phyloP scores from a whole-genome alignment of 2,113 vertebrate genomes.

The Quiscalus mexicanus region DNA sequence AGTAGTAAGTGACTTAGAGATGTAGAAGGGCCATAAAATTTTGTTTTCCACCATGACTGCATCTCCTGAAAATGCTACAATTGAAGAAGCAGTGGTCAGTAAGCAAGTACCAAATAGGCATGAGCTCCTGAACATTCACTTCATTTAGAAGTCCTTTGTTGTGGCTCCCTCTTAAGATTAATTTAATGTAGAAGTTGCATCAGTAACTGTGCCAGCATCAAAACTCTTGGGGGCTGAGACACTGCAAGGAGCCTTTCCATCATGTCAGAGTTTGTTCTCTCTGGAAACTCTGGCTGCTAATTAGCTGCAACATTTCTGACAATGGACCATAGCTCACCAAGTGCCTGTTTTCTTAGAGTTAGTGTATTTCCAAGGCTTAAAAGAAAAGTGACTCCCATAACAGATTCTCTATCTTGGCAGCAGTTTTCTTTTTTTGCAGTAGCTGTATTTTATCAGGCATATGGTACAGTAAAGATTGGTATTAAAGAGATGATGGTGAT shows the following conservation, averaged over 20 bases:
- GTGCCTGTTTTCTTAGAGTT: neutral
- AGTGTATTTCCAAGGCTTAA: neutral
- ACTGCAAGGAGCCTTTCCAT: constrained; percentile 10
- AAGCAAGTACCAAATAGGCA: neutral
- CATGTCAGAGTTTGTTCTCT: neutral
- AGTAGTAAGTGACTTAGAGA: neutral
- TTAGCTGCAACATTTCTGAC: constrained; percentile 34
- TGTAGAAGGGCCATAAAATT: neutral
- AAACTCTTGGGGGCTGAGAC: constrained; percentile 5
- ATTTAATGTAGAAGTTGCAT: constrained; percentile 53
- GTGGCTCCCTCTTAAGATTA: constrained; percentile 29
- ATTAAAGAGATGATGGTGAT: neutral
- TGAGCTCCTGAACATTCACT: neutral
- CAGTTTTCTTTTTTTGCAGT: neutral
- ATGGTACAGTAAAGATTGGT: neutral
- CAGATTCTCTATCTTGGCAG: neutral
- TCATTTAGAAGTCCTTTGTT: neutral
- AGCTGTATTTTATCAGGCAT: neutral
- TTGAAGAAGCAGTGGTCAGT: neutral
- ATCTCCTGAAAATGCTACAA: neutral
- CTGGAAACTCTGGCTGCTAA: constrained; percentile 37
- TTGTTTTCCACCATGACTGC: neutral
- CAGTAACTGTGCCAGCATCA: constrained; percentile 46
- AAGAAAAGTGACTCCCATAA: neutral
- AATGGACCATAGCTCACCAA: neutral